Evolutionary conservation across 37 sponge, comb jelly and placozoan species (phyloP), one percentile per base, ranked within the genome.

Genomic region (Halichondria panicea): DNA sequence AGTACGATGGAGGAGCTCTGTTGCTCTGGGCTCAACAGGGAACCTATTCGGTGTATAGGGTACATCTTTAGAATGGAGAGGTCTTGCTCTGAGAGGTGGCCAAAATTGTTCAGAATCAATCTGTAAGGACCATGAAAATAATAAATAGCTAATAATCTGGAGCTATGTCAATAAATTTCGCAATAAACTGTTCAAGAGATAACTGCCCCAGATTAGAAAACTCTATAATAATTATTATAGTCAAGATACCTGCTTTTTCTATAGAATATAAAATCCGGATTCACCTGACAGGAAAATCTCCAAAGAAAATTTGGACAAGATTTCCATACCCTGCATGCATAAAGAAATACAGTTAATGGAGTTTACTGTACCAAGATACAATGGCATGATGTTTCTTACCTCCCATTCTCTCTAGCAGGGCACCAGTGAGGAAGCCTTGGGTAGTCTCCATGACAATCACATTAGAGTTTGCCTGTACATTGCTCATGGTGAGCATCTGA

Each of bases 391-490:
- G 27, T 58, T 24, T 22, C 72, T 6, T 61, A 80, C 93, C 93
- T 80, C 93, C 93, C 81, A 92, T 73, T 65, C 93, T 84, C 55
- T 92, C 89, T 61, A 92, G 79, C 48, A 89, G 43, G 19, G 90
- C 90, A 37, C 86, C 89, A 22, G 50, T 38, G 40, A 92, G 30
- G 15, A 94, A 61, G 6, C 95, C 95, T 55, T 92, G 93, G 25
- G 68, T 65, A 0, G 85, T 84, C 31, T 94, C 95, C 88, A 91
- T 89, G 50, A 88, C 84, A 15, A 94, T 30, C 43, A 94, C 31
- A 22, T 75, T 83, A 43, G 82, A 84, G 22, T 71, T 59, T 27
- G 89, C 74, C 39, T 80, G 79, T 0, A 92, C 86, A 33, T 94
- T 91, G 21, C 80, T 78, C 46, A 75, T 44, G 3, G 95, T 76